Conservation (phyloP, 2,113 vertebrate species). For the Protobothrops mucrosquamatus region DNA sequence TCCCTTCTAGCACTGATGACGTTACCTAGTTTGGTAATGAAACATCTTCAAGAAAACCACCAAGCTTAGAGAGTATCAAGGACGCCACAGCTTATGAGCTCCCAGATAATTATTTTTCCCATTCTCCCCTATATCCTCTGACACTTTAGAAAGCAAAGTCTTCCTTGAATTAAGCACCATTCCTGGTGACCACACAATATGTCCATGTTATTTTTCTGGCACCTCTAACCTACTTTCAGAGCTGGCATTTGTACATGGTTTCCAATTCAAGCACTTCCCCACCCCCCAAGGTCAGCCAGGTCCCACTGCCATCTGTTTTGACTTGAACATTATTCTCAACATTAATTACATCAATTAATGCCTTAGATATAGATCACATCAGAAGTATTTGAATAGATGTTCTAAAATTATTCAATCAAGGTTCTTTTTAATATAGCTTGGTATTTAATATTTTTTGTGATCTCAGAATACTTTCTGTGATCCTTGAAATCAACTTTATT, state of each 20-base stretch:
- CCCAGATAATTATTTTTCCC: background rate
- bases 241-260: background rate
- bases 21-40: background rate
- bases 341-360: constrained; percentile 34
- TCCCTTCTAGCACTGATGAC: background rate
- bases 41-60: background rate
- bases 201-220: background rate
- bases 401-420: constrained; percentile 33
- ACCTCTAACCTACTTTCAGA: background rate
- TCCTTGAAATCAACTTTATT: background rate
- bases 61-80: background rate
- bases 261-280: background rate
- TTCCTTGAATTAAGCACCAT: background rate
- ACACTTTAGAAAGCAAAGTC: constrained; percentile 25
- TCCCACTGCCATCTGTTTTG: background rate
- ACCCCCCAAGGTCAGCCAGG: background rate
- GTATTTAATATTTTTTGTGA: constrained; percentile 12
- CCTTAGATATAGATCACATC: constrained; percentile 34
- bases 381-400: constrained; percentile 7
- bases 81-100: background rate
- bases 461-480: constrained; percentile 7
- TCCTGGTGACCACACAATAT: background rate
- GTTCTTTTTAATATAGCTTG: constrained; percentile 11
- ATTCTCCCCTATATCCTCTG: background rate
- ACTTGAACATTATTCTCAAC: constrained; percentile 29